Base-by-base conservation (phyloP, 2,797 vertebrate species). In the Gymnoscopelus braueri region DNA sequence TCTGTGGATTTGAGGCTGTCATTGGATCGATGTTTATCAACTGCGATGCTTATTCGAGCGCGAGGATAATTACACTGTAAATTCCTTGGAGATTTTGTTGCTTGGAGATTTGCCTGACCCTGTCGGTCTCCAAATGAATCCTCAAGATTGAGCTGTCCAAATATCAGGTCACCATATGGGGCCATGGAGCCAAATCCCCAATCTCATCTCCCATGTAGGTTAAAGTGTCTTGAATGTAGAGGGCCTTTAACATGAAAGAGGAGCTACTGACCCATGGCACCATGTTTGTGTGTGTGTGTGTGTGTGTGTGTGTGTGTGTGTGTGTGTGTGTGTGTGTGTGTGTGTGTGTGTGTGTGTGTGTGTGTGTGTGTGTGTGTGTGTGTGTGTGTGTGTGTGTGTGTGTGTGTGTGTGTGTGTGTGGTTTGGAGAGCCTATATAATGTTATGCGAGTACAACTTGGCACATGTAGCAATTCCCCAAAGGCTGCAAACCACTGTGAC, bases 11-110 rank as follows among this genome's bases (percentile, higher is more conserved):
- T 80, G 23, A 60, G 68, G 48, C 59, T 75, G 29, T 58, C 63
- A 14, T 19, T 50, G 51, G 75, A 80, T 90, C 76, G 68, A 85
- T 92, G 83, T 86, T 80, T 85, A 88, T 90, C 82, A 87, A 84
- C 74, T 79, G 66, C 14, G 65, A 0, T 50, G 78, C 65, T 56
- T 53, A 71, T 63, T 75, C 73, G 26, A 63, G 80, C 84, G 60
- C 80, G 77, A 51, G 55, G 75, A 80, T 87, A 82, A 90, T 88
- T 83, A 85, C 78, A 73, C 2, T n/a, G 15, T 32, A 57, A 72
- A 78, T 58, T 73, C 84, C 78, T 74, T 7, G 0, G 82, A 83
- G 86, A 56, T 44, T 55, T 19, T 61, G 65, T 48, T 24, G 48
- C 2, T 4, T 58, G 63, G 51, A 53, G 50, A 39, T 72, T 53